Conservation (phyloP, 1,140 invertebrate genomes). For the Teleogryllus occipitalis region DNA sequence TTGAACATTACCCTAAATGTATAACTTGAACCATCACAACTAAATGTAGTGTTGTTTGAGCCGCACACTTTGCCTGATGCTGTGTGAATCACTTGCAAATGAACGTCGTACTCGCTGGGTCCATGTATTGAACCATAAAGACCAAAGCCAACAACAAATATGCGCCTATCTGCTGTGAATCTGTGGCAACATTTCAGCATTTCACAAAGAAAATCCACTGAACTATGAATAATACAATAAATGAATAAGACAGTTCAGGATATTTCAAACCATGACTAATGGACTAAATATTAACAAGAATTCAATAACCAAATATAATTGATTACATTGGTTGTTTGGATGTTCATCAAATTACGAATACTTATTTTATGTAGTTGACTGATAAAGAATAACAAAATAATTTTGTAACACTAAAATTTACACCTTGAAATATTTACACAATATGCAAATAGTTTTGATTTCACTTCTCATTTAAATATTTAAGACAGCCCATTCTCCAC, state of each 20-base stretch:
- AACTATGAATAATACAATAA: too few relatives aligned
- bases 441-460: not conserved
- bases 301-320: too few relatives aligned
- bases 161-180: constrained; percentile 72
- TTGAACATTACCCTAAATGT: constrained; percentile 85
- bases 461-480: not conserved
- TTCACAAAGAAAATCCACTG: not conserved
- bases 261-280: too few relatives aligned
- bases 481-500: not conserved
- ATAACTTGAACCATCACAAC: constrained; percentile 70
- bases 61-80: constrained; percentile 68
- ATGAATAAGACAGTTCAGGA: too few relatives aligned
- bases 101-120: constrained; percentile 70
- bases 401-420: not conserved
- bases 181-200: constrained; percentile 36
- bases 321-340: too few relatives aligned
- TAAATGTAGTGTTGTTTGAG: constrained; percentile 67
- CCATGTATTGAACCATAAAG: constrained; percentile 81
- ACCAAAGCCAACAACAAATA: constrained; percentile 82
- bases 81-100: constrained; percentile 69
- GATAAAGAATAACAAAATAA: too few relatives aligned
- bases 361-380: too few relatives aligned
- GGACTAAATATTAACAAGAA: too few relatives aligned
- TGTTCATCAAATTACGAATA: too few relatives aligned
- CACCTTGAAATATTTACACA: not conserved